phyloP scores from a whole-genome alignment of 2,797 vertebrate genomes.

The Xenops minutus region DNA sequence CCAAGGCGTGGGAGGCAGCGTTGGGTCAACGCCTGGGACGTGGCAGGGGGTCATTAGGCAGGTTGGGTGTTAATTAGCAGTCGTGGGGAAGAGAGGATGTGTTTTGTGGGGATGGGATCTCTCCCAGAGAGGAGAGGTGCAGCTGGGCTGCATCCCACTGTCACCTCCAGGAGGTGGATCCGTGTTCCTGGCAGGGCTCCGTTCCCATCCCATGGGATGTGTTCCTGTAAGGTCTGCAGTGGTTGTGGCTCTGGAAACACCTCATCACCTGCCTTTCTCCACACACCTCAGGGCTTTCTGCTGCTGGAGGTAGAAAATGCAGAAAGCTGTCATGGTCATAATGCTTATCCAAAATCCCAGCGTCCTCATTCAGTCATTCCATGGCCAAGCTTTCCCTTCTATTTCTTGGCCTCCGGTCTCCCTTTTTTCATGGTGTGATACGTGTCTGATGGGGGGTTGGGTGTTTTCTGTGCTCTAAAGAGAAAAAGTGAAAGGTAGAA shows the following conservation, averaged over 20 bases:
- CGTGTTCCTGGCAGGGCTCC: rapidly evolving
- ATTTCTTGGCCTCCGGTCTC: background rate
- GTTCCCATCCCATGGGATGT: background rate
- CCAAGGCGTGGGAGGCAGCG: background rate
- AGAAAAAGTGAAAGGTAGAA: background rate
- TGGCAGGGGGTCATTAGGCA: background rate
- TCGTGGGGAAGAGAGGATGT: background rate
- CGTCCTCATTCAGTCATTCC: background rate
- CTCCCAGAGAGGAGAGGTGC: background rate
- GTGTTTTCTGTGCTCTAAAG: background rate
- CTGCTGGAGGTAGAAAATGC: background rate
- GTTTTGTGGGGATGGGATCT: background rate
- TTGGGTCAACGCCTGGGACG: background rate
- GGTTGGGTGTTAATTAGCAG: background rate
- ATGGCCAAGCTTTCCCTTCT: background rate
- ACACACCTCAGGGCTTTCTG: background rate
- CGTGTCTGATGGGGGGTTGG: too few species aligned
- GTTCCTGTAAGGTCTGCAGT: rapidly evolving
- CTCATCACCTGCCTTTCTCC: background rate
- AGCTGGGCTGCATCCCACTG: background rate
- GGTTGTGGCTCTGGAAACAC: background rate
- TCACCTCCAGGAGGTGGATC: rapidly evolving
- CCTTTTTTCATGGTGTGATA: background rate
- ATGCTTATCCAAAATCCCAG: background rate
- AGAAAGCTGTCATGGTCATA: background rate